These are phyloP conservation scores for Alligator mississippiensis DNA, from an alignment of 2,113 vertebrate genomes.

Conservation along the genomic window DNA sequence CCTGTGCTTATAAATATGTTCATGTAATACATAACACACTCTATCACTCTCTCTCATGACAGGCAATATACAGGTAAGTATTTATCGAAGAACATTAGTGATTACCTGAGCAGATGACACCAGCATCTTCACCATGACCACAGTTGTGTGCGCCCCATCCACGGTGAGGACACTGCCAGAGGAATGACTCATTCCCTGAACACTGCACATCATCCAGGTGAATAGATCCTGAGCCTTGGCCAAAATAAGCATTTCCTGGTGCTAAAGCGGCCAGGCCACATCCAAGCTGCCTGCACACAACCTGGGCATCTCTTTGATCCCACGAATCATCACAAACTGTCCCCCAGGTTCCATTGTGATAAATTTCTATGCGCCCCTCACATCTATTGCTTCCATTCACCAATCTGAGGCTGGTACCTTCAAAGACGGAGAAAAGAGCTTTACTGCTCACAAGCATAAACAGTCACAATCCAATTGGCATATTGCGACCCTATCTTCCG, in stretches of 20 bases:
- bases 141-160: accelerated
- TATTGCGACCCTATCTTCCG: too few species aligned
- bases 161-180: background rate
- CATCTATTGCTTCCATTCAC: background rate
- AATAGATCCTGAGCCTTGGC: background rate
- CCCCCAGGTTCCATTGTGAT: conserved; percentile 6
- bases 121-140: accelerated
- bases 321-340: conserved; percentile 39
- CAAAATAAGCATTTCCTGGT: background rate
- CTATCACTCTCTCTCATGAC: background rate
- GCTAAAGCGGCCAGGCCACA: background rate
- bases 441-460: accelerated
- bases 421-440: background rate
- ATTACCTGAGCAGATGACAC: conserved; percentile 55
- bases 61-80: background rate
- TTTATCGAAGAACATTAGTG: background rate
- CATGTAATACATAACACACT: too few species aligned
- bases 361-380: conserved; percentile 59
- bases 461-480: background rate
- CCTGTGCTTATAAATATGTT: too few species aligned
- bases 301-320: background rate
- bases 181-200: accelerated
- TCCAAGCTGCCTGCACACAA: conserved; percentile 46
- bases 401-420: background rate
- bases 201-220: background rate